phyloP scores from a whole-genome alignment of 2,888 invertebrate species.

The Drosophila gaucha region DNA sequence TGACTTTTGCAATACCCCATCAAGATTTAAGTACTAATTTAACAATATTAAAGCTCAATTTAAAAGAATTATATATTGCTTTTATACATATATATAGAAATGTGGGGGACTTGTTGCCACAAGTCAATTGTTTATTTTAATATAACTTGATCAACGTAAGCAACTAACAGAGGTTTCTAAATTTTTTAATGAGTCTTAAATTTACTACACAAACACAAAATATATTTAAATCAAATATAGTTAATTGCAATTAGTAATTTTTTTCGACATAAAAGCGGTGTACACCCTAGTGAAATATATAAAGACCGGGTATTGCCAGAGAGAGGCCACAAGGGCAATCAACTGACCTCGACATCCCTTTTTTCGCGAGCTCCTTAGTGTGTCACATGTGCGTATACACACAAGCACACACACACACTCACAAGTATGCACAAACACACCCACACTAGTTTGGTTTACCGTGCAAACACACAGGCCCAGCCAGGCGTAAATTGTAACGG shows the following conservation, averaged over 20 bases:
- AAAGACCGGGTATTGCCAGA: slow-evolving; percentile 6
- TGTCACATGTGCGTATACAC: slow-evolving; percentile 23
- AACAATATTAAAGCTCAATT: too few relatives aligned
- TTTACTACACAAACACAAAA: too few relatives aligned
- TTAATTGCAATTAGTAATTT: background rate
- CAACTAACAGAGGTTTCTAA: too few relatives aligned
- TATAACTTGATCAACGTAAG: too few relatives aligned
- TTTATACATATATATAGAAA: too few relatives aligned
- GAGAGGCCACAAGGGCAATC: slow-evolving; percentile 40
- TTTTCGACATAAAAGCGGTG: background rate
- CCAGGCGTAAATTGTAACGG: slow-evolving; percentile 16
- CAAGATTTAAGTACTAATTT: background rate
- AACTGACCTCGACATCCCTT: slow-evolving; percentile 52
- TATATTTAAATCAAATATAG: background rate
- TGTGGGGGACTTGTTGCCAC: too few relatives aligned
- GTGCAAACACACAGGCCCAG: slow-evolving; percentile 15
- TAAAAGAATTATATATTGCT: too few relatives aligned
- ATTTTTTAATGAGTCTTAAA: too few relatives aligned
- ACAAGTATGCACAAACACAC: too few relatives aligned
- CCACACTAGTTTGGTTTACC: slow-evolving; percentile 29
- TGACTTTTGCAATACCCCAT: slow-evolving; percentile 23
- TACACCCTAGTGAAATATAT: slow-evolving; percentile 8
- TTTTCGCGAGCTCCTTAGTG: slow-evolving; percentile 26
- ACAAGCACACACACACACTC: slow-evolving; percentile 3
- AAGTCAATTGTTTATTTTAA: too few relatives aligned